phyloP scores from a whole-genome alignment of 2,113 vertebrate genomes.

The Progne subis region DNA sequence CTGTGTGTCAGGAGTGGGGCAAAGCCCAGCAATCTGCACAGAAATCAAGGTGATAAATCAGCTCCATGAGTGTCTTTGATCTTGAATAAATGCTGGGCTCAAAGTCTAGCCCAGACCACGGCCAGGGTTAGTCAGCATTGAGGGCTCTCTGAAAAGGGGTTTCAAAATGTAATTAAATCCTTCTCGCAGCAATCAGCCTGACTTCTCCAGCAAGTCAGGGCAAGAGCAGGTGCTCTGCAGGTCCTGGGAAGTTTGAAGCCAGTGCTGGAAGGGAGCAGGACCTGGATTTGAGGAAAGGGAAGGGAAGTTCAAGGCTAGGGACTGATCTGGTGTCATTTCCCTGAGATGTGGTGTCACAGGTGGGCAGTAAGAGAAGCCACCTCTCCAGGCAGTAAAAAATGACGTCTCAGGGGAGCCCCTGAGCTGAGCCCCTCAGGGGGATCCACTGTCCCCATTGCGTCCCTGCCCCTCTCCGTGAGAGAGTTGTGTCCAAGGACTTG shows the following conservation, averaged over 20 bases:
- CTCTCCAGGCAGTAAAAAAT: neutral
- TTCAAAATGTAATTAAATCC: neutral
- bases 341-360: neutral
- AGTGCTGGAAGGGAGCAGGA: neutral
- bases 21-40: neutral
- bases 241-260: neutral
- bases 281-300: neutral
- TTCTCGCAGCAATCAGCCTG: neutral
- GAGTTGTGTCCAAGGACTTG: neutral
- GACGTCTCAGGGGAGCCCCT: neutral
- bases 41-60: neutral
- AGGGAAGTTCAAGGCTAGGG: neutral
- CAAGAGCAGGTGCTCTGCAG: neutral
- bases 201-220: neutral
- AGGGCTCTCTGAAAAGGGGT: neutral
- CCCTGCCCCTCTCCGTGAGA: neutral
- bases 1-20: neutral
- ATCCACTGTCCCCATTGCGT: fast-evolving
- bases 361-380: neutral
- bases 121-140: neutral
- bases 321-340: neutral
- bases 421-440: neutral
- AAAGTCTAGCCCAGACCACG: neutral
- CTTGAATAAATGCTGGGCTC: neutral
- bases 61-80: neutral